Evolutionary conservation across 2,113 vertebrate genomes (phyloP), one percentile per base, ranked within the genome.

Genomic region (Megaptera novaeangliae): DNA sequence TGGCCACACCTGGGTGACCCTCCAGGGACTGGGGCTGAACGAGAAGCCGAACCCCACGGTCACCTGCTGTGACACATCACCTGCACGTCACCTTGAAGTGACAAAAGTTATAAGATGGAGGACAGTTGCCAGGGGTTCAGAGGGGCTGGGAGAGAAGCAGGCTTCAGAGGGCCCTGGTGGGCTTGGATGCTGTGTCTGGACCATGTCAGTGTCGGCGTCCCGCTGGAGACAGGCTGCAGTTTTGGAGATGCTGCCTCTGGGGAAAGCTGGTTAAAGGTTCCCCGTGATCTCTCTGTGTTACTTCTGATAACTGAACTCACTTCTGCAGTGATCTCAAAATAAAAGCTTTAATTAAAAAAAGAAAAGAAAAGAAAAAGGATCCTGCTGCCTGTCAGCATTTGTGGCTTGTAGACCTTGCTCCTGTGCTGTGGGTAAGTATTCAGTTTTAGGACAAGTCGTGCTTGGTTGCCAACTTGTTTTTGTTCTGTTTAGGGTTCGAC

Each of bases 231-330:
- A 0, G 9, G 17, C 71, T 74, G 13, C 9, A 25, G 39, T 8
- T 31, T 23, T 6, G 25, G 27, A 23, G 27, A 39, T 46, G 52
- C 18, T 2, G 5, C 71, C 12, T 5, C 3, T 49, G 8, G 17
- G 21, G 27, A 7, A 3, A 41, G 18, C 59, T 36, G 27, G 39
- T 10, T 39, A 18, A 21, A 36, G 39, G 31, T 36, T 63, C 15
- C 17, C 3, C 0, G 1, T 14, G 7, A 0, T 25, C n/a, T 59
- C n/a, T 64, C 27, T 20, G 4, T 57, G 46, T 46, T 63, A 7
- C 34, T 3, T 4, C 15, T 41, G 68, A 7, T 21, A 39, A 5
- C 44, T 66, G 11, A 15, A 3, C 29, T 2, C 3, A 25, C 39
- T 23, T 36, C 34, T 66, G 9, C 61, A 41, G 27, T 17, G 6